These are phyloP conservation scores for Drosophila rhopaloa DNA, from an alignment of 1,140 invertebrate genomes.

Conservation along the genomic window DNA sequence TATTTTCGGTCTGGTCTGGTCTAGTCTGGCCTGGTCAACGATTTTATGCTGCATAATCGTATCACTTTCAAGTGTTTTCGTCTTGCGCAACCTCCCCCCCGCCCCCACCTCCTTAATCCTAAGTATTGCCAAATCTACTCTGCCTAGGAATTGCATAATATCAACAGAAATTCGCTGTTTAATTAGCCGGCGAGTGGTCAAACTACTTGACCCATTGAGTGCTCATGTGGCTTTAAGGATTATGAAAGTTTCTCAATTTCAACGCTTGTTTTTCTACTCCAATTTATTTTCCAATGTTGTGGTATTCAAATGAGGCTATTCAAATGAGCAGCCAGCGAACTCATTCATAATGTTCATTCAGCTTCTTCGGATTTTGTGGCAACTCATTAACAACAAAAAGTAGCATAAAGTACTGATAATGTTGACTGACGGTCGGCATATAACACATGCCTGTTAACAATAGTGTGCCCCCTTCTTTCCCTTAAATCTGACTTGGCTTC, in stretches of 20 bases:
- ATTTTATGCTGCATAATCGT: constrained; percentile 78
- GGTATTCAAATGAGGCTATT: constrained; percentile 25
- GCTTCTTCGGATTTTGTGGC: constrained; percentile 51
- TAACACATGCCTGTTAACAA: constrained; percentile 37
- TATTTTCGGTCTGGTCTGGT: constrained; percentile 51
- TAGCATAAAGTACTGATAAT: constrained; percentile 21
- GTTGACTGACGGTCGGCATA: constrained; percentile 9
- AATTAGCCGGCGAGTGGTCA: constrained; percentile 50
- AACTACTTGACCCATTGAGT: constrained; percentile 49
- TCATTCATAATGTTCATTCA: constrained; percentile 68
- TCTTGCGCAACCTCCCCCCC: constrained; percentile 29
- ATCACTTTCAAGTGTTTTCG: constrained; percentile 77
- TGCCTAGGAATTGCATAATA: constrained; percentile 65
- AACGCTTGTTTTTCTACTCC: constrained; percentile 10
- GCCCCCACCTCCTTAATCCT: background rate
- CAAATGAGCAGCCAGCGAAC: constrained; percentile 23
- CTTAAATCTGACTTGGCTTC: constrained; percentile 21
- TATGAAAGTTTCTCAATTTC: constrained; percentile 35
- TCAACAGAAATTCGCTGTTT: constrained; percentile 20
- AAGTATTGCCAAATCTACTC: constrained; percentile 43
- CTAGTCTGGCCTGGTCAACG: constrained; percentile 27
- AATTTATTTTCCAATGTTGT: background rate
- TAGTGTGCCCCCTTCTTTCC: constrained; percentile 3
- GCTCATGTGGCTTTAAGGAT: constrained; percentile 33
- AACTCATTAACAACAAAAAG: constrained; percentile 64